Conservation (phyloP, 2,888 invertebrate genomes). For the Epinotia bilunana region DNA sequence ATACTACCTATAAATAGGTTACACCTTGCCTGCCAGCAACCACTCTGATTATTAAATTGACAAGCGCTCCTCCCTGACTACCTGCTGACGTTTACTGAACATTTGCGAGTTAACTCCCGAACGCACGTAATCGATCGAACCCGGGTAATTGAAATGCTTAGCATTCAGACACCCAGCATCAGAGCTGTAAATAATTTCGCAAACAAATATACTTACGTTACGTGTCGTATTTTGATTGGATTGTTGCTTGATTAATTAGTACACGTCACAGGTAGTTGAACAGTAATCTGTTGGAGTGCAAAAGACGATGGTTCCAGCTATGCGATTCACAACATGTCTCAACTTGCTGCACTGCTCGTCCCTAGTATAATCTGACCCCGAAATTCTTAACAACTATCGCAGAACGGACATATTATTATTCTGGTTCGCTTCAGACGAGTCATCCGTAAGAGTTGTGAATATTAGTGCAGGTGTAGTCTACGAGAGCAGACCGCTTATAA, state of each 20-base stretch:
- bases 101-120: slow-evolving; percentile 50
- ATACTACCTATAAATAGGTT: slow-evolving; percentile 48
- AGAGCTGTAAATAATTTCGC: not conserved
- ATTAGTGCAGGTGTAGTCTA: slow-evolving; percentile 56
- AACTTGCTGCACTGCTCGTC: not conserved
- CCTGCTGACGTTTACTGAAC: slow-evolving; percentile 19
- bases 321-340: not conserved
- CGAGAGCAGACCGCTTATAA: slow-evolving; percentile 71
- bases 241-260: slow-evolving; percentile 31
- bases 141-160: slow-evolving; percentile 24
- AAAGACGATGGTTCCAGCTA: slow-evolving; percentile 60
- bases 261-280: slow-evolving; percentile 33
- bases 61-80: slow-evolving; percentile 27
- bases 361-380: not conserved
- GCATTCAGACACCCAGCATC: slow-evolving; percentile 12
- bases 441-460: not conserved
- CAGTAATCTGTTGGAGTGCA: slow-evolving; percentile 54
- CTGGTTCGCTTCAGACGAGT: not conserved
- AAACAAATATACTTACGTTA: slow-evolving; percentile 6
- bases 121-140: slow-evolving; percentile 26
- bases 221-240: slow-evolving; percentile 19
- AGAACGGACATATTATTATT: not conserved
- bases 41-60: slow-evolving; percentile 51
- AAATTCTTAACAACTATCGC: not conserved
- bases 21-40: slow-evolving; percentile 53